Evolutionary conservation across 1,140 invertebrate genomes (phyloP).

Genomic region (Camponotus vicinus): DNA sequence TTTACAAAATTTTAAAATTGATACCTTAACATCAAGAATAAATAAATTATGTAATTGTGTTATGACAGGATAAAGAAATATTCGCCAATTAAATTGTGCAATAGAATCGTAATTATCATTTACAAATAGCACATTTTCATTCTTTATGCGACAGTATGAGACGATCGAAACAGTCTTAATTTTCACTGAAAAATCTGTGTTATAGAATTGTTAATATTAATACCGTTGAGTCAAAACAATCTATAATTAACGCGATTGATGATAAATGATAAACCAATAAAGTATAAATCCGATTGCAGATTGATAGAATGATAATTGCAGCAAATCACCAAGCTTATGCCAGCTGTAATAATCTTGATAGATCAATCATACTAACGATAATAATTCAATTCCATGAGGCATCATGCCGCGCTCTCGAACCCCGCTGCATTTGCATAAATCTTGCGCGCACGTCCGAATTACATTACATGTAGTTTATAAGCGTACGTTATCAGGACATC

Average conservation of each 20-base stretch:
- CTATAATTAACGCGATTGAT: not conserved
- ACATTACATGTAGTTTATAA: constrained; percentile 5
- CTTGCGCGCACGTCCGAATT: not conserved
- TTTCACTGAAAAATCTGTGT: not conserved
- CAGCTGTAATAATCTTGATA: constrained; percentile 48
- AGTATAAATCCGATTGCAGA: constrained; percentile 13
- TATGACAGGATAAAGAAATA: not conserved
- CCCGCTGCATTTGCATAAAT: constrained; percentile 24
- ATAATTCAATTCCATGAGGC: constrained; percentile 42
- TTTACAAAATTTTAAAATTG: not conserved
- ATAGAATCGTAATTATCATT: not conserved
- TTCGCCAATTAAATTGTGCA: not conserved
- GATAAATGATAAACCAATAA: constrained; percentile 15
- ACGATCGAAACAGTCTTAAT: not conserved
- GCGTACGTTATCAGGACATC: not conserved
- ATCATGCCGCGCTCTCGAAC: not conserved
- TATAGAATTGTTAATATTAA: too few relatives aligned
- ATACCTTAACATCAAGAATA: not conserved
- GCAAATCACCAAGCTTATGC: constrained; percentile 38
- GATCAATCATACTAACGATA: constrained; percentile 49
- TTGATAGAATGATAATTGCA: constrained; percentile 51
- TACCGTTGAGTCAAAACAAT: not conserved
- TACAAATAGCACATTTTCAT: not conserved
- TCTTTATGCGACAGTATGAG: not conserved
- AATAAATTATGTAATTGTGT: not conserved